These are phyloP conservation scores for Rhynchotus rufescens DNA, from an alignment of 2,797 vertebrate genomes.

Conservation along the genomic window DNA sequence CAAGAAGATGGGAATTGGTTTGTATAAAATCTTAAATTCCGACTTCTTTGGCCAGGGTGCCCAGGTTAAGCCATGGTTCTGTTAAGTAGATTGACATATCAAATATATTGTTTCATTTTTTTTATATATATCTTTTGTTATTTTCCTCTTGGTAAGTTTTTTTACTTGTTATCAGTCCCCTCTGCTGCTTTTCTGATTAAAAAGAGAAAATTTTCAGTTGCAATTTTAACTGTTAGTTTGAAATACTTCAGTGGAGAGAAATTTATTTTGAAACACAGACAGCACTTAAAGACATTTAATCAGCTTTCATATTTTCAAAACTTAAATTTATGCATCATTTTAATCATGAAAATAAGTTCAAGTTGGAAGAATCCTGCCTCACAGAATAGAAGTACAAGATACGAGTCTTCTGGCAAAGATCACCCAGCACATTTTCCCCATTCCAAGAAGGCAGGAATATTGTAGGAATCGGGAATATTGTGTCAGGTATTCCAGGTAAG, in stretches of 20 bases:
- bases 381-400: neutral
- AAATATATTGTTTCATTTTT: neutral
- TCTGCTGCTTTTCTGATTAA: neutral
- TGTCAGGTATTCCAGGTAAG: accelerated
- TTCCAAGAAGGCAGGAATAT: neutral
- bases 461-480: accelerated
- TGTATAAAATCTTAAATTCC: neutral
- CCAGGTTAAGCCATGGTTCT: neutral
- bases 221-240: neutral
- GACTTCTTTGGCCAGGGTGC: neutral
- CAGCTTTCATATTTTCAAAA: neutral
- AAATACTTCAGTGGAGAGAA: neutral
- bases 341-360: neutral
- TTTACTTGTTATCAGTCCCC: too few species aligned
- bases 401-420: neutral
- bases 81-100: neutral
- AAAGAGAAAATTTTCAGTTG: neutral
- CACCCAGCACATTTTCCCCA: accelerated
- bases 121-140: neutral
- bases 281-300: neutral
- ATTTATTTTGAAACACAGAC: neutral
- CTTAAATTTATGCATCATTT: neutral
- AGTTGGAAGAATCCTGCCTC: neutral
- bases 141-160: neutral
- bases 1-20: neutral